These are phyloP conservation scores for Acleris cristana DNA, from an alignment of 2,888 invertebrate genomes.

Conservation along the genomic window DNA sequence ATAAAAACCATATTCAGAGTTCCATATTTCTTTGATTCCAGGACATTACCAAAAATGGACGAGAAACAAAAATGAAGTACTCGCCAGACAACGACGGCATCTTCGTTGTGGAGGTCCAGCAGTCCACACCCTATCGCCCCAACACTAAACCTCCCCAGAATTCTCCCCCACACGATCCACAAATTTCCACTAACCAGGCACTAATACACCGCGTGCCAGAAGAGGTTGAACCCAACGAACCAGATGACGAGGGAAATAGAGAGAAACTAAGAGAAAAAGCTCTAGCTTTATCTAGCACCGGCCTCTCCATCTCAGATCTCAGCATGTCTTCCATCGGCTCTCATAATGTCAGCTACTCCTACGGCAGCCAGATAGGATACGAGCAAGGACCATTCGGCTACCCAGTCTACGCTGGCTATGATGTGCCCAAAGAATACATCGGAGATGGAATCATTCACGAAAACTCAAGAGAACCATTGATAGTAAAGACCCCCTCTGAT, in stretches of 20 bases:
- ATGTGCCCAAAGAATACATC: slow-evolving; percentile 68
- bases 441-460: slow-evolving; percentile 68
- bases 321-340: slow-evolving; percentile 89
- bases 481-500: slow-evolving; percentile 76
- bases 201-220: slow-evolving; percentile 75
- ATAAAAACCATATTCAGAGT: neutral
- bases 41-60: slow-evolving; percentile 88
- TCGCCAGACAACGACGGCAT: slow-evolving; percentile 89
- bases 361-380: slow-evolving; percentile 91
- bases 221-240: slow-evolving; percentile 61
- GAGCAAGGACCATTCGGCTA: slow-evolving; percentile 89
- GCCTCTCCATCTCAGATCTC: slow-evolving; percentile 91
- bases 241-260: slow-evolving; percentile 62
- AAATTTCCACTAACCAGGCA: slow-evolving; percentile 78
- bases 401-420: slow-evolving; percentile 85
- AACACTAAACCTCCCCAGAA: slow-evolving; percentile 64
- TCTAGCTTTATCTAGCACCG: slow-evolving; percentile 86
- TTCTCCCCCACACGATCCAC: slow-evolving; percentile 69
- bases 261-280: slow-evolving; percentile 69
- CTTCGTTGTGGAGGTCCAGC: slow-evolving; percentile 88
- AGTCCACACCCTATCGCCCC: slow-evolving; percentile 70
- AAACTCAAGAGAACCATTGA: slow-evolving; percentile 77
- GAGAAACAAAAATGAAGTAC: slow-evolving; percentile 90
- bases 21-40: slow-evolving; percentile 59
- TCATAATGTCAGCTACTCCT: slow-evolving; percentile 89